phyloP scores from a whole-genome alignment of 1,140 invertebrate species.

The Nylanderia fulva region DNA sequence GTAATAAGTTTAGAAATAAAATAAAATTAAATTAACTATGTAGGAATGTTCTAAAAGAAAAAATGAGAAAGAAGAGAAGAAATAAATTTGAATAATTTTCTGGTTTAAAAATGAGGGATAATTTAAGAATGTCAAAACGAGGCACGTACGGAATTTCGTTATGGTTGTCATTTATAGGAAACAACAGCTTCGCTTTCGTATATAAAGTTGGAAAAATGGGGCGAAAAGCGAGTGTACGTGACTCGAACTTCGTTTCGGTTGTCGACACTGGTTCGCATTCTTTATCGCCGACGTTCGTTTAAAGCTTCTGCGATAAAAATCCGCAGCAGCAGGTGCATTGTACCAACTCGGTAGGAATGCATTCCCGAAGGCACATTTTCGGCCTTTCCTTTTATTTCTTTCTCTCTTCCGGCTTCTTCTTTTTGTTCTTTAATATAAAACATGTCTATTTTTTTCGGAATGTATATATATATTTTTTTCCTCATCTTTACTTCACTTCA shows the following conservation, averaged over 20 bases:
- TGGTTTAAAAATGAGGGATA: slow-evolving; percentile 69
- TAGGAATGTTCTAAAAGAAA: too few relatives aligned
- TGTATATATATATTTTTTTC: too few relatives aligned
- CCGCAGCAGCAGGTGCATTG: slow-evolving; percentile 43
- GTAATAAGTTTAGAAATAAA: too few relatives aligned
- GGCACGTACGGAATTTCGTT: slow-evolving; percentile 61
- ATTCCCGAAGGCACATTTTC: slow-evolving; percentile 12
- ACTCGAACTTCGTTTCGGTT: too few relatives aligned
- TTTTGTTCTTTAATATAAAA: neutral
- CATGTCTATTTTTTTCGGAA: neutral
- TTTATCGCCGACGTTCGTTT: neutral
- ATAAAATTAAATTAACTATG: too few relatives aligned
- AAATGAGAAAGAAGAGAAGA: too few relatives aligned
- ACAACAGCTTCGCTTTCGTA: neutral
- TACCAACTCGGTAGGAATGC: slow-evolving; percentile 16
- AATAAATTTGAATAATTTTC: slow-evolving; percentile 3
- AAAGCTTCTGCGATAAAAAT: slow-evolving; percentile 27
- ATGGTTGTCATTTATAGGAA: slow-evolving; percentile 53
- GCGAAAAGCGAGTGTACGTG: slow-evolving; percentile 40
- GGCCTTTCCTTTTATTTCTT: neutral
- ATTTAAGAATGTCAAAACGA: slow-evolving; percentile 63
- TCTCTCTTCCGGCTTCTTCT: neutral
- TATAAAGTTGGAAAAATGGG: slow-evolving; percentile 53
- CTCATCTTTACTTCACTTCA: too few relatives aligned
- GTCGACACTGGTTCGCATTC: neutral